Evolutionary conservation across 2,797 vertebrate species (phyloP), one percentile per base, ranked within the genome.

Genomic region (Spondyliosoma cantharus): DNA sequence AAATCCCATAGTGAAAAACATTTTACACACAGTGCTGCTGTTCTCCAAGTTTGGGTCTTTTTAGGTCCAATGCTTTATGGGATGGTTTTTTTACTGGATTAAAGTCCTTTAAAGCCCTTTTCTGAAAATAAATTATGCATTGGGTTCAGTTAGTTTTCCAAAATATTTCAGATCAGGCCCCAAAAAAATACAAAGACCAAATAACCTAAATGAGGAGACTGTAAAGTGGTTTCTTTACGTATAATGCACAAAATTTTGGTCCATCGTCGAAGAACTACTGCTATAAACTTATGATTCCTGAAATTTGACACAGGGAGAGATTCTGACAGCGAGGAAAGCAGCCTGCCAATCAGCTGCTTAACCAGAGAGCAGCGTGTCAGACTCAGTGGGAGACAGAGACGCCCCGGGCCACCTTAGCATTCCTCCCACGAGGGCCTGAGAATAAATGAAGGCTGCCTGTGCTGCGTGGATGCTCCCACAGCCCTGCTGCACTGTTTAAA

Each of bases 381-480:
- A 27, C 15, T 57, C n/a, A 57, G 48, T 22, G 29, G 24, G 66
- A 77, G 50, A 62, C 32, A 17, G 17, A 74, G 53, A 46, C 14
- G 53, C 29, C 49, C 20, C 27, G 0, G 46, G 50, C 32, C 9
- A 7, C 14, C 6, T 82, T 16, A 46, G 48, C 24, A 66, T 74
- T 74, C 52, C 52, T 71, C 56, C 64, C 74, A 66, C 14, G 5
- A 52, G 53, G 13, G 15, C 7, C 15, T 3, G 24, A 22, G 42
- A 62, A 60, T 52, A 50, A 82, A 76, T 71, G n/a, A 75, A 54
- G 58, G n/a, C 57, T 43, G 58, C 52, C 61, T 77, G 60, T 65
- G 80, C 42, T 48, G 50, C 32, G 54, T 64, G 64, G 56, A 70
- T 22, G 29, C 50, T 67, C 29, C 57, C 45, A 59, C 5, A 54